Evolutionary conservation across 37 sponge, comb jelly and placozoan genomes (phyloP).

Genomic region (Beroe forskalii): DNA sequence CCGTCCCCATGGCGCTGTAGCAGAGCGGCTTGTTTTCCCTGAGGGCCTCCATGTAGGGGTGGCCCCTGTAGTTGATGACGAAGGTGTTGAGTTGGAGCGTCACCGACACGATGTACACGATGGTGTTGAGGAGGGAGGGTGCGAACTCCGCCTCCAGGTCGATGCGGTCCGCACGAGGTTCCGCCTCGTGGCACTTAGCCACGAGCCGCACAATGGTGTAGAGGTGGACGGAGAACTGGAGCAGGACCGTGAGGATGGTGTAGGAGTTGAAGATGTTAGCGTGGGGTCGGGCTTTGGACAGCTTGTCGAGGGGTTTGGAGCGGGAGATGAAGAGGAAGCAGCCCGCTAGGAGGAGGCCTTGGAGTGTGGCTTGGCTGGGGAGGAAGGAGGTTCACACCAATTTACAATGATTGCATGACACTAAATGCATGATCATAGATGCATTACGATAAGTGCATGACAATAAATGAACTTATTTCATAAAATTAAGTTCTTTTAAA

Average conservation of each 20-base stretch:
- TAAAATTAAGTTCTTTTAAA: no score
- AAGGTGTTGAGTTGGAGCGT: constrained; percentile 94
- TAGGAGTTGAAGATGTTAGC: constrained; percentile 96
- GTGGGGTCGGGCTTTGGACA: constrained; percentile 86
- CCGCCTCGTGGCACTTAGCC: constrained; percentile 67
- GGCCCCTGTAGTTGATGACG: constrained; percentile 95
- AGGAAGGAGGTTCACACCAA: not conserved
- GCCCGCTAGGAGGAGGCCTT: constrained; percentile 88
- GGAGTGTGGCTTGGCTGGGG: constrained; percentile 87
- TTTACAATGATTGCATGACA: no score
- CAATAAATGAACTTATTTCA: no score
- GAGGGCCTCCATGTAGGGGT: constrained; percentile 92
- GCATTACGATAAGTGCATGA: no score
- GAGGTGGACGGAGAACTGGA: constrained; percentile 88
- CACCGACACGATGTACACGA: constrained; percentile 91
- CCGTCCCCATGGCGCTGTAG: constrained; percentile 71
- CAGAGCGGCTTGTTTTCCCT: constrained; percentile 82
- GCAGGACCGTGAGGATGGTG: constrained; percentile 84
- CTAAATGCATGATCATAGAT: no score
- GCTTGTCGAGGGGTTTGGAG: constrained; percentile 83
- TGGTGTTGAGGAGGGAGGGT: constrained; percentile 83
- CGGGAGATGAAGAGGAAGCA: constrained; percentile 89
- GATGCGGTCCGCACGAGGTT: constrained; percentile 27
- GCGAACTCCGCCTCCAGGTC: constrained; percentile 96
- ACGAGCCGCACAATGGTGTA: constrained; percentile 78